A percentile compares a stretch with the other conserved stretches of the same genome.
Evolutionary conservation across 1,140 invertebrate genomes (phyloP).

Genomic region (Halesus radiatus): DNA sequence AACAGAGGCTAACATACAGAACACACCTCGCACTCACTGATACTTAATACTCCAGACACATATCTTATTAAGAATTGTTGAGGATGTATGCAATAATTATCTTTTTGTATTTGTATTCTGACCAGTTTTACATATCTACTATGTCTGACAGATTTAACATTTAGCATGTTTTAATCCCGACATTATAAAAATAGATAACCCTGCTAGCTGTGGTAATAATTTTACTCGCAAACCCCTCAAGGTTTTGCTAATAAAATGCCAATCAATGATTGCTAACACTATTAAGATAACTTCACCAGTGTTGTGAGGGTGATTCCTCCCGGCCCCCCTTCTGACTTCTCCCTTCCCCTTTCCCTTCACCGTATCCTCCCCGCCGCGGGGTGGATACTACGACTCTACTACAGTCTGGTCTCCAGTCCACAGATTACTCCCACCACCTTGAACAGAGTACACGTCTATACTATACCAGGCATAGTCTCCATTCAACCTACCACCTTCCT

Average conservation of each 20-base stretch:
- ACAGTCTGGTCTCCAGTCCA: slow-evolving; percentile 21
- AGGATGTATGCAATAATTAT: no score
- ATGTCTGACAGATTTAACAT: background rate
- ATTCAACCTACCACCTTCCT: slow-evolving; percentile 36
- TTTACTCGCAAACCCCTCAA: background rate
- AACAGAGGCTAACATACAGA: no score
- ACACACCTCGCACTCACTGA: no score
- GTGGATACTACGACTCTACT: slow-evolving; percentile 25
- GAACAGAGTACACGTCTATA: background rate
- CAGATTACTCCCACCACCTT: background rate
- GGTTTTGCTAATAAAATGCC: slow-evolving; percentile 33
- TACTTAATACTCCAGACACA: no score
- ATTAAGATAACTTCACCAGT: background rate
- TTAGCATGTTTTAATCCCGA: background rate
- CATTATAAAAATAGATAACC: no score
- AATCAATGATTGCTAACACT: slow-evolving; percentile 35
- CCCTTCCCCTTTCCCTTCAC: background rate
- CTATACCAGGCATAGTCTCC: slow-evolving; percentile 22
- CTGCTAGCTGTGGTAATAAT: background rate
- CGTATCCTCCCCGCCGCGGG: background rate
- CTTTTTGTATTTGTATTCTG: no score
- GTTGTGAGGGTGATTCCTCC: background rate
- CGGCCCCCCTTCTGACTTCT: background rate
- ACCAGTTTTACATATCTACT: no score
- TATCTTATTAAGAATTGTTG: no score